Percentiles rank a stretch among this genome's conserved stretches.
phyloP scores from a whole-genome alignment of 2,888 invertebrate genomes.

The Drosophila mercatorum region DNA sequence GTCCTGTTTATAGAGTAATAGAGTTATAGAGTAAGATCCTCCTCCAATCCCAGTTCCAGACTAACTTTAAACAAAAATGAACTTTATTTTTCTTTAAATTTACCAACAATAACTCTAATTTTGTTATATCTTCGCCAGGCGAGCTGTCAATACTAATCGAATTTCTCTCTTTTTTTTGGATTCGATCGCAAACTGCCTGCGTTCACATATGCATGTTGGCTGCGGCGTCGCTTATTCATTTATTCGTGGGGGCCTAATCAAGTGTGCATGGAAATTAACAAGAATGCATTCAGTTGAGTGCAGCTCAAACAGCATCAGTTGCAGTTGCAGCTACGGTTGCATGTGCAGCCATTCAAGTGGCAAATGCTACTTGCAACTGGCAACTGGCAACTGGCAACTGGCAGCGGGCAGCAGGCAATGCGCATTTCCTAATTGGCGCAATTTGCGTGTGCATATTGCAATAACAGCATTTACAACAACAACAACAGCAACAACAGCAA shows the following conservation, averaged over 20 bases:
- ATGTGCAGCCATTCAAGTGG: conserved; percentile 54
- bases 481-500: conserved; percentile 26
- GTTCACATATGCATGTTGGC: conserved; percentile 1
- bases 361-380: conserved; percentile 46
- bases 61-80: neutral
- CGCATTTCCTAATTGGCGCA: conserved; percentile 72
- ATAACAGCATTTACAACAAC: conserved; percentile 47
- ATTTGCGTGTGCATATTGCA: conserved; percentile 77
- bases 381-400: conserved; percentile 22
- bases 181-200: neutral
- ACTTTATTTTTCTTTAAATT: neutral
- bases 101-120: neutral
- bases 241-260: conserved; percentile 61
- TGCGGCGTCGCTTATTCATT: conserved; percentile 13
- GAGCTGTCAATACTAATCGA: conserved; percentile 15
- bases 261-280: conserved; percentile 72
- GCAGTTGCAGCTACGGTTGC: conserved; percentile 20
- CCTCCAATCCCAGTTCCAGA: neutral
- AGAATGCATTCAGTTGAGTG: conserved; percentile 54
- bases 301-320: conserved; percentile 41
- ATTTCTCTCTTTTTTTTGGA: neutral
- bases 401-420: conserved; percentile 64
- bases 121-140: neutral
- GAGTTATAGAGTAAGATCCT: neutral
- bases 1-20: neutral